Base-by-base conservation (phyloP, 2,113 vertebrate species). In the Martes martes region DNA sequence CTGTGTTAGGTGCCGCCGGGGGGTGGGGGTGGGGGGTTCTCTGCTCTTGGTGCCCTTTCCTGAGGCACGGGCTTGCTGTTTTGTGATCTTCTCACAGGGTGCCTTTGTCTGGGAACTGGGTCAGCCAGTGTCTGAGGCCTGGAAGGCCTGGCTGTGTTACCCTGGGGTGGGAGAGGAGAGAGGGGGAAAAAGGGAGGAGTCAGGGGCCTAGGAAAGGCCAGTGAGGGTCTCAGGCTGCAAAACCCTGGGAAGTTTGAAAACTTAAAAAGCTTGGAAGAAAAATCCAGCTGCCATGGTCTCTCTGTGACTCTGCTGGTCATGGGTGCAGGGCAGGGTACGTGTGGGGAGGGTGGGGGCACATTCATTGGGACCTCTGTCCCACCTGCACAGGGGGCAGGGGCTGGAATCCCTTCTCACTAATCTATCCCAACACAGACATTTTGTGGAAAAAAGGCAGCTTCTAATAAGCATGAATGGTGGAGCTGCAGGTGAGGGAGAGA, bases 71-170 rank as follows among this genome's bases (percentile, higher is more conserved):
- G 36, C 28, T 42, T 69, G 89, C 93, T 88, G 67, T 63, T 50
- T 24, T 11, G 90, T 52, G 91, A 39, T 31, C 36, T 16, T 14
- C 50, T 89, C 59, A 95, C 74, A 97, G 91, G 89, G 45, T 93
- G 81, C 52, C 78, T 96, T 97, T 98, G 97, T 97, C 21, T 93
- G 83, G 84, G 81, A 97, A 93, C 73, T 96, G 79, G 92, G 95
- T 94, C 93, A 97, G 57, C 50, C 14, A 18, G n/a, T 14, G 24
- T 61, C 42, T 65, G 45, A 67, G 61, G 52, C 36, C 31, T 2
- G 33, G 52, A 9, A 85, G 6, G 63, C 33, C 80, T 52, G 59
- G 73, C 74, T 86, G 6, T 45, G 36, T 45, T 59, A 76, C n/a
- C 57, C 33, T 73, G 65, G 63, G 8, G 2, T 23, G 1, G 19